phyloP scores from a whole-genome alignment of 2,113 vertebrate genomes.

The Archocentrus centrarchus region DNA sequence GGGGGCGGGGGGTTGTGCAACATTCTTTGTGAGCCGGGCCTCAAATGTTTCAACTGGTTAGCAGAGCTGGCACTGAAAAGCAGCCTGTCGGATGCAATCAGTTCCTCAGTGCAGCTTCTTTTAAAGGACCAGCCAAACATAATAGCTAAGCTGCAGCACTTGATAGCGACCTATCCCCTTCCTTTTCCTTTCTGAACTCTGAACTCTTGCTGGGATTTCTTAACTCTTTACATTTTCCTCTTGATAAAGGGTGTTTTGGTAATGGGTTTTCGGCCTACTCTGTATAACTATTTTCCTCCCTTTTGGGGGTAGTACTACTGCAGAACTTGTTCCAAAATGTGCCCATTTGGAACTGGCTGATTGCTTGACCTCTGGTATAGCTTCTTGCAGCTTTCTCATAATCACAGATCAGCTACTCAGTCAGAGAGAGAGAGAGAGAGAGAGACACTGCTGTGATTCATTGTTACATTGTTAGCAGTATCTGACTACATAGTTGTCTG shows the following conservation, averaged over 20 bases:
- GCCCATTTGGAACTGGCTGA: neutral
- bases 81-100: constrained; percentile 77
- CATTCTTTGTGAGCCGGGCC: constrained; percentile 47
- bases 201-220: constrained; percentile 8
- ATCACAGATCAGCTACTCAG: neutral
- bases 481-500: neutral
- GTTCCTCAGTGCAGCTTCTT: constrained; percentile 52
- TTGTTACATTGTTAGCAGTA: neutral
- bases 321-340: neutral
- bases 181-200: neutral
- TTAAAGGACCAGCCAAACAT: constrained; percentile 59
- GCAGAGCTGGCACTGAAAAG: constrained; percentile 59
- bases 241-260: constrained; percentile 11
- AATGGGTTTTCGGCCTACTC: constrained; percentile 17
- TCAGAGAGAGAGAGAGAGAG: accelerated
- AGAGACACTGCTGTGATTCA: neutral
- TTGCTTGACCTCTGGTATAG: constrained; percentile 12
- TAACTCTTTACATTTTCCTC: constrained; percentile 9
- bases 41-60: constrained; percentile 64
- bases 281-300: constrained; percentile 1
- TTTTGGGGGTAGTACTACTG: neutral
- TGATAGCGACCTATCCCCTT: constrained; percentile 26
- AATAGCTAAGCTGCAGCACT: constrained; percentile 55
- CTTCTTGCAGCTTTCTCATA: neutral
- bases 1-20: constrained; percentile 9